Percentiles rank a stretch among this genome's conserved stretches.
Evolutionary conservation across 2,113 vertebrate genomes (phyloP).

Genomic region (Ondatra zibethicus): DNA sequence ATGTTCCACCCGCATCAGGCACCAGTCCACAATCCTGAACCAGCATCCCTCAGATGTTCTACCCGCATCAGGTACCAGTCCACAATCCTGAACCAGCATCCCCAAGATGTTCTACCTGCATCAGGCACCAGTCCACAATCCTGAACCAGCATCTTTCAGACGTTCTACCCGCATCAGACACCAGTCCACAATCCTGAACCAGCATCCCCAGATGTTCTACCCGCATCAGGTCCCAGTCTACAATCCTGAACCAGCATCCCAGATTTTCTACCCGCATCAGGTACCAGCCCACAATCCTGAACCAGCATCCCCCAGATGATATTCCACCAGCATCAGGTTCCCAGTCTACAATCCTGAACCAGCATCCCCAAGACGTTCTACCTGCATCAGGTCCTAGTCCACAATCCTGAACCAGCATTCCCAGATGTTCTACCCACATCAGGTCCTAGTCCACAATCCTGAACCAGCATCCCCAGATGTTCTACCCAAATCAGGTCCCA

Average conservation of each 20-base stretch:
- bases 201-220: neutral
- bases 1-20: neutral
- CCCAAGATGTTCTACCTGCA: neutral
- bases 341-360: neutral
- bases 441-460: neutral
- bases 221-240: neutral
- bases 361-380: neutral
- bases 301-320: too few relatives aligned
- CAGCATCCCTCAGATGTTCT: neutral
- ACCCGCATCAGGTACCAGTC: neutral
- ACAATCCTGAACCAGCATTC: neutral
- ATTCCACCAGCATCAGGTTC: neutral
- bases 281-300: too few relatives aligned
- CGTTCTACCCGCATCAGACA: neutral
- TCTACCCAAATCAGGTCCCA: neutral
- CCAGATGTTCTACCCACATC: neutral
- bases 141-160: neutral
- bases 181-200: neutral
- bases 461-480: neutral
- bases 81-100: neutral
- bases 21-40: neutral
- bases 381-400: neutral
- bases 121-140: neutral
- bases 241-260: too few relatives aligned
- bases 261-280: accelerated